Evolutionary conservation across 1,140 invertebrate species (phyloP).

Genomic region (Pogonognathellus flavescens): DNA sequence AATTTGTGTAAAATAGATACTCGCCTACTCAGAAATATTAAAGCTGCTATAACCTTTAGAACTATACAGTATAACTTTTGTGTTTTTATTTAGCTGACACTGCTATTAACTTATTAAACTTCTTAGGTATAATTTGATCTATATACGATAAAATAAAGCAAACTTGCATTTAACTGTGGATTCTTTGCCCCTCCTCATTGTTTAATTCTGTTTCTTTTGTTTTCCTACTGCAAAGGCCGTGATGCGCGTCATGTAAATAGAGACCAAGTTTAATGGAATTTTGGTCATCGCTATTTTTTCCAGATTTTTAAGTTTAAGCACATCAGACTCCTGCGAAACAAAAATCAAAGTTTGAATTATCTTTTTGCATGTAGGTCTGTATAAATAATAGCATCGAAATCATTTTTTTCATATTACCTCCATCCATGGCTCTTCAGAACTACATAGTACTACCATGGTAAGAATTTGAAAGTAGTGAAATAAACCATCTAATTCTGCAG

Average conservation of each 20-base stretch:
- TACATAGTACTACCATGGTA: slow-evolving; percentile 3
- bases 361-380: neutral
- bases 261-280: neutral
- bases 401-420: neutral
- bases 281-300: neutral
- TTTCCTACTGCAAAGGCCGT: neutral
- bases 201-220: neutral
- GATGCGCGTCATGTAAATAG: neutral
- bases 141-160: too few relatives aligned
- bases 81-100: too few relatives aligned
- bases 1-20: too few relatives aligned
- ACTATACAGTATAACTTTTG: too few relatives aligned
- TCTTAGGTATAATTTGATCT: too few relatives aligned
- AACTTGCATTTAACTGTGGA: too few relatives aligned
- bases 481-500: neutral
- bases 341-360: too few relatives aligned
- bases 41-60: too few relatives aligned
- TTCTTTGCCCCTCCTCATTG: too few relatives aligned
- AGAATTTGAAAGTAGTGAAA: slow-evolving; percentile 18
- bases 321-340: neutral
- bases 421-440: neutral
- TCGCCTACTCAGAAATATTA: too few relatives aligned
- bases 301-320: neutral
- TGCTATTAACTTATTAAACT: too few relatives aligned
- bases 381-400: neutral